Conservation (phyloP, 2,797 vertebrate genomes). For the Acridotheres tristis region DNA sequence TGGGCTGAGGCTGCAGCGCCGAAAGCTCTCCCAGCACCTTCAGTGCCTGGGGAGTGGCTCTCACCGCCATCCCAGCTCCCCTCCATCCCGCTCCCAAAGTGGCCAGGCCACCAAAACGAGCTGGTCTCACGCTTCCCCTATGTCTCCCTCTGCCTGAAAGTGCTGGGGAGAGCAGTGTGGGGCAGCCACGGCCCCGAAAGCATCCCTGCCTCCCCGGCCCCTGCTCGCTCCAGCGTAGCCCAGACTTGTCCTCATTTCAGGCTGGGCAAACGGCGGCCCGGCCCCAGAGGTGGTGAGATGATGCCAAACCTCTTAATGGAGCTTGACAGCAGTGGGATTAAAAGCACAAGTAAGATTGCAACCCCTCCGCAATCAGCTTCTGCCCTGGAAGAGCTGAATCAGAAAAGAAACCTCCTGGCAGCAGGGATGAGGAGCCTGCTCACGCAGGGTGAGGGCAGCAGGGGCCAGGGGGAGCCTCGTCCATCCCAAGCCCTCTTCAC, state of each 20-base stretch:
- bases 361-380: slow-evolving; percentile 36
- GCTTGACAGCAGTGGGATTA: slow-evolving; percentile 76
- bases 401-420: slow-evolving; percentile 60
- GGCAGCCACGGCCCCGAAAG: rapidly evolving
- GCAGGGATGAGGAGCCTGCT: not conserved
- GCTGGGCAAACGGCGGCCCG: slow-evolving; percentile 10
- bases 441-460: rapidly evolving
- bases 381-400: slow-evolving; percentile 70
- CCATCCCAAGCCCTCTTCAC: not conserved
- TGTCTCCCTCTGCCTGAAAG: not conserved
- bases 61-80: not conserved
- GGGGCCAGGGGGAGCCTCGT: not conserved
- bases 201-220: not conserved
- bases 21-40: not conserved
- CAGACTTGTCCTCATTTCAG: slow-evolving; percentile 66
- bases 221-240: not conserved
- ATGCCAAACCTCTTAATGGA: slow-evolving; percentile 77
- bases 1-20: not conserved
- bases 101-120: not conserved
- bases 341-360: slow-evolving; percentile 66
- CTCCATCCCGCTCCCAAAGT: not conserved
- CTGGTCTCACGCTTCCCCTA: not conserved
- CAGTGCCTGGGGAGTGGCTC: rapidly evolving
- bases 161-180: not conserved
- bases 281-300: slow-evolving; percentile 70